Evolutionary conservation across 2,113 vertebrate species (phyloP).

Genomic region (Anhinga anhinga): DNA sequence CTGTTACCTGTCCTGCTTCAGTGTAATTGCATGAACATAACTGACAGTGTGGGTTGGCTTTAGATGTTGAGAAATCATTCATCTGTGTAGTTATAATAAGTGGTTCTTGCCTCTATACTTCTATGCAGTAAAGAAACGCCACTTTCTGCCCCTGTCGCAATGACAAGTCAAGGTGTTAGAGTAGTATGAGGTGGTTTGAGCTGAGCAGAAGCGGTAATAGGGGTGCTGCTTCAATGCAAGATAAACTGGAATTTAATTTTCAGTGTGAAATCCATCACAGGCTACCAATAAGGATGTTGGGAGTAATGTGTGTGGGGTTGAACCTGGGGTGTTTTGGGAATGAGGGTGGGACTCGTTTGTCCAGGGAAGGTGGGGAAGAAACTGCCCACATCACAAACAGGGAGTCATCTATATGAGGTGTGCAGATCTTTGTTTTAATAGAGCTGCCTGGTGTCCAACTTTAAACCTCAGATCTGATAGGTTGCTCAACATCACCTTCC

Average conservation of each 20-base stretch:
- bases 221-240: background rate
- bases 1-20: background rate
- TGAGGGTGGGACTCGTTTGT: background rate
- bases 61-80: background rate
- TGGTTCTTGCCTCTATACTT: background rate
- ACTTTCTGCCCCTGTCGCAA: background rate
- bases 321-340: background rate
- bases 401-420: background rate
- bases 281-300: background rate
- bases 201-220: background rate
- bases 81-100: background rate
- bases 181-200: accelerated
- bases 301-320: background rate
- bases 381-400: accelerated
- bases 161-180: too few species aligned
- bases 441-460: background rate
- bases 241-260: background rate
- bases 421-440: background rate
- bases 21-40: too few species aligned
- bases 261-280: background rate
- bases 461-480: accelerated
- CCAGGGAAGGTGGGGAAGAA: background rate
- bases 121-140: background rate
- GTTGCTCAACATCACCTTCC: accelerated
- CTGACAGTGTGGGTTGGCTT: accelerated